A percentile compares a stretch with the other conserved stretches of the same genome.
Conservation (phyloP, 1,140 invertebrate genomes). For the Harlomillsia oculata region DNA sequence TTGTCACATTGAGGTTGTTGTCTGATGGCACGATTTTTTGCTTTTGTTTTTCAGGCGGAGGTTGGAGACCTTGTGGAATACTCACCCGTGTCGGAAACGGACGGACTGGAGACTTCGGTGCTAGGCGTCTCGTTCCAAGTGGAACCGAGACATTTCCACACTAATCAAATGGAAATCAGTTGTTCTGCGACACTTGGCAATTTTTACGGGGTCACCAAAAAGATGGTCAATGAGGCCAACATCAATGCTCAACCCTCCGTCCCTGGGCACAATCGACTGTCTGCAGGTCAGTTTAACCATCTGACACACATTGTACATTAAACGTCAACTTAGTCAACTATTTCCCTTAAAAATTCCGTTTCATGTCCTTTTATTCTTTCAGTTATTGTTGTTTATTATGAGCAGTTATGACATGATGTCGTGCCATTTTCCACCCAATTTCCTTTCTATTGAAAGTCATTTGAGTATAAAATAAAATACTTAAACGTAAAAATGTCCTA, state of each 20-base stretch:
- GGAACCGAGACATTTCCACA: conserved; percentile 36
- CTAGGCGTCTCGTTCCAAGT: conserved; percentile 36
- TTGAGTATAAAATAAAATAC: too few relatives aligned
- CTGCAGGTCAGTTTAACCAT: conserved; percentile 7
- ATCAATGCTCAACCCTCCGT: conserved; percentile 34
- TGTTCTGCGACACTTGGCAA: conserved; percentile 38
- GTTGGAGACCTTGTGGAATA: conserved; percentile 36
- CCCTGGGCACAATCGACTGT: conserved; percentile 24
- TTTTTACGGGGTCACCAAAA: conserved; percentile 26
- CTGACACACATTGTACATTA: too few relatives aligned
- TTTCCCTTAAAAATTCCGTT: too few relatives aligned
- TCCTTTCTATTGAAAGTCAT: too few relatives aligned
- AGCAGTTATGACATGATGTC: too few relatives aligned
- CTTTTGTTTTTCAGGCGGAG: conserved; percentile 25
- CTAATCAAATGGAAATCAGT: conserved; percentile 37
- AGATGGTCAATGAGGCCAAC: conserved; percentile 27
- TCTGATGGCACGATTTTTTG: too few relatives aligned
- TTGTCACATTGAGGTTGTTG: too few relatives aligned
- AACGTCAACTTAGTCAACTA: too few relatives aligned
- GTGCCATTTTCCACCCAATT: too few relatives aligned
- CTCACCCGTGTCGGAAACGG: conserved; percentile 34
- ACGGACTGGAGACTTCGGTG: conserved; percentile 38
- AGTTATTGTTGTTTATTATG: too few relatives aligned
- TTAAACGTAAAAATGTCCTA: too few relatives aligned
- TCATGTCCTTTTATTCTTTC: too few relatives aligned